Evolutionary conservation across 2,113 vertebrate species (phyloP).

Genomic region (Rousettus leschenaultii): DNA sequence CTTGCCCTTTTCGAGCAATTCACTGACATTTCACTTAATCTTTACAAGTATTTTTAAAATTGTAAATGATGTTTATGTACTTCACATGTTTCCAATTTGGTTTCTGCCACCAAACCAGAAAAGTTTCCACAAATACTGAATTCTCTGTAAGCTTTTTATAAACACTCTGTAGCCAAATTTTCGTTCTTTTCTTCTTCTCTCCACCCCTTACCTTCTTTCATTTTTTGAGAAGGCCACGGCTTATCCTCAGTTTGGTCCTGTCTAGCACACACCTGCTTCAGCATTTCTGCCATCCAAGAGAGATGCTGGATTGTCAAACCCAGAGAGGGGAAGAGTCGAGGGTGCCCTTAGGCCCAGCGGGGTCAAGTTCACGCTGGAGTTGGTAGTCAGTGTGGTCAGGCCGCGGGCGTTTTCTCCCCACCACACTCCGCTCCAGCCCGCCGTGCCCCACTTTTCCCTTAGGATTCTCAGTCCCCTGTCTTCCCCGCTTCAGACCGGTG

Average conservation of each 20-base stretch:
- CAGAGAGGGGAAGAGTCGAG: background rate
- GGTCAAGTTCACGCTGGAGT: fast-evolving
- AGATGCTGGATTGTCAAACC: background rate
- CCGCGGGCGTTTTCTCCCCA: background rate
- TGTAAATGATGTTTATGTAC: slow-evolving; percentile 16
- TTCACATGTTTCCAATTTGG: slow-evolving; percentile 13
- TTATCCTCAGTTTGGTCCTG: background rate
- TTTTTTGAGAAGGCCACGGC: background rate
- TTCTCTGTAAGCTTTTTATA: background rate
- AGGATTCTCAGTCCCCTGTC: background rate
- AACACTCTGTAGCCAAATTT: background rate
- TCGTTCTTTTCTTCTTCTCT: background rate
- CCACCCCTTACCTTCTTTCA: background rate
- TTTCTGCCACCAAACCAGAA: slow-evolving; percentile 34
- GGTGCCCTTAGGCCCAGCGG: background rate
- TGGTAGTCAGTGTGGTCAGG: background rate
- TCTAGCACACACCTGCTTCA: background rate
- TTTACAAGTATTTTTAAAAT: background rate
- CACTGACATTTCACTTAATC: background rate
- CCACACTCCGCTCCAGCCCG: fast-evolving
- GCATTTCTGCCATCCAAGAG: background rate
- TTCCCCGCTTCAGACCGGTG: background rate
- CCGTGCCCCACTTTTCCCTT: background rate
- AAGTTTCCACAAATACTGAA: slow-evolving; percentile 34
- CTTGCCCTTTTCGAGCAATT: background rate